A percentile compares a stretch with the other conserved stretches of the same genome.
Conservation (phyloP, 2,797 vertebrate genomes). For the Falco naumanni region DNA sequence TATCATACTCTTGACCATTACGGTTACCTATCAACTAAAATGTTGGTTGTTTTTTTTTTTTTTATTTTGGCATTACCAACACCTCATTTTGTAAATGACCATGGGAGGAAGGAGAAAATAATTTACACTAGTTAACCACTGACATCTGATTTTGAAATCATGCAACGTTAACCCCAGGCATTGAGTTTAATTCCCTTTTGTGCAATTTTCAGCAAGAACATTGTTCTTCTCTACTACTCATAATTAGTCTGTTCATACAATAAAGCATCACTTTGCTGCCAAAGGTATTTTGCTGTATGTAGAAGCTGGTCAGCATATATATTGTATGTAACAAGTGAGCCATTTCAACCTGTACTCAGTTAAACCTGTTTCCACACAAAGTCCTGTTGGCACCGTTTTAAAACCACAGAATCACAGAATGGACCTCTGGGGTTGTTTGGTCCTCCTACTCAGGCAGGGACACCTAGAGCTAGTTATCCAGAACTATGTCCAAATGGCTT, state of each 20-base stretch:
- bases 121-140: slow-evolving; percentile 22
- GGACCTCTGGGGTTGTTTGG: too few relatives aligned
- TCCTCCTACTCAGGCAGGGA: too few relatives aligned
- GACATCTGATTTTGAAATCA: slow-evolving; percentile 21
- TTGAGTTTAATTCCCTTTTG: neutral
- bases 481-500: too few relatives aligned
- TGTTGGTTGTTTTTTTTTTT: neutral
- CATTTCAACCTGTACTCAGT: neutral
- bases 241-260: neutral
- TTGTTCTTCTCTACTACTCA: neutral
- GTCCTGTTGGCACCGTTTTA: neutral
- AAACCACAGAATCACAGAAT: neutral
- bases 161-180: neutral
- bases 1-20: slow-evolving; percentile 32
- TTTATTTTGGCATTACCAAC: neutral
- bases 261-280: neutral
- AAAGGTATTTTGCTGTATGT: neutral
- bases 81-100: neutral
- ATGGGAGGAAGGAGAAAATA: neutral
- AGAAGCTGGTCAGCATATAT: neutral
- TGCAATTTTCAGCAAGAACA: neutral
- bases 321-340: neutral
- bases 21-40: neutral
- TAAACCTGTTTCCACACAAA: neutral
- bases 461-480: too few relatives aligned